Evolutionary conservation across 2,797 vertebrate species (phyloP), one percentile per base, ranked within the genome.

Genomic region (Gastrophryne carolinensis): DNA sequence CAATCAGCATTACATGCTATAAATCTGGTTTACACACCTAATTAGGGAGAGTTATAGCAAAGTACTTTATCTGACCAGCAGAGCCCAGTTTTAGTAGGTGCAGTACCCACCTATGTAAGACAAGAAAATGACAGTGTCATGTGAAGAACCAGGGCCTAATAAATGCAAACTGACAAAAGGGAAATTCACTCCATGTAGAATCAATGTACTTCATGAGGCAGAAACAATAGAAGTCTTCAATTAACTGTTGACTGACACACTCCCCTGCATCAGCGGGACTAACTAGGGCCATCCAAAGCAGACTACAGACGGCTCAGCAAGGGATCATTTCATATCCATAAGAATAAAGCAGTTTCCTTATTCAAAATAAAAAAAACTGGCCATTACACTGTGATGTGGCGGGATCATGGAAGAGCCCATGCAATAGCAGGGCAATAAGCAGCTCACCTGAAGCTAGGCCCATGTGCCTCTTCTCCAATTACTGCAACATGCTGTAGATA

Each of bases 21-120:
- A 75, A 68, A 68, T 44, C 26, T 9, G 32, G 19, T 66, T 73
- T 66, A 56, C 11, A 24, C 41, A 37, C 60, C 23, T 56, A 34
- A 64, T 64, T 56, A 30, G 24, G 71, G 27, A 37, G 21, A 7
- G 32, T 26, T 21, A 27, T 6, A 23, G 30, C 32, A 73, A 54
- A 49, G 41, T 15, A n/a, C n/a, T 52, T 26, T 15, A 52, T 30
- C 64, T n/a, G 30, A 52, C 44, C 64, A n/a, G 47, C 24, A 34
- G 2, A 9, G 26, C 39, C 29, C 24, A 9, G 30, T 53, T 50
- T 53, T 39, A 37, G 24, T 50, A 67, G 4, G 32, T 41, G 34
- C 23, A 35, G 23, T 23, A 23, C 39, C 8, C 11, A n/a, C n/a
- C n/a, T n/a, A n/a, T 17, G 23, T 19, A 10, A 56, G 27, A 57